Base-by-base conservation (phyloP, 1,140 invertebrate species). In the Pararge aegeria region DNA sequence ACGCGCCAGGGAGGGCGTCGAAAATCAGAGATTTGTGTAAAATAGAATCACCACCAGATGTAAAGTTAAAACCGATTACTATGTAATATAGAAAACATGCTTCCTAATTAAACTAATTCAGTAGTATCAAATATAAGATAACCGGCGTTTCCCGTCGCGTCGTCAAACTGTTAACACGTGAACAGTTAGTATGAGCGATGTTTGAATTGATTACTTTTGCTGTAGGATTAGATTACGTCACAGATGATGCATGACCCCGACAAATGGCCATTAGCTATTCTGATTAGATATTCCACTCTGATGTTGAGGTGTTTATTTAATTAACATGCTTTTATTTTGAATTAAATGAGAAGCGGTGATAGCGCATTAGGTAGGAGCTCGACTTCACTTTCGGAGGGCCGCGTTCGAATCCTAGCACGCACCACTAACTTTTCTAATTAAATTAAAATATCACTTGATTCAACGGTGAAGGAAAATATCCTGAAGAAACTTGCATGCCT, bases 81-180 rank as follows among this genome's bases (percentile, higher is more conserved):
- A n/a, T n/a, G n/a, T n/a, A 24, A 2, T 4, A 24, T 9, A 5
- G 0, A n/a, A 24, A 24, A 49, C 5, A 24, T 16, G 15, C 40
- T n/a, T 10, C 40, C 29, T 49, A 38, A 49, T 40, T 50, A 49
- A 18, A 21, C 21, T 55, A 42, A 44, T 55, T 30, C 38, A 42
- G 37, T 15, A 38, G 21, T 10, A 52, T 52, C 50, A 52, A 30
- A 20, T 18, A 29, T 55, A 16, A 27, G 40, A 55, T 55, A 55
- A 20, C n/a, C 16, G 24, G 18, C 13, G 42, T 15, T 16, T 18
- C 18, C 30, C 16, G 20, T 27, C 34, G 20, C 29, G 15, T 42
- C 20, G 46, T 50, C 30, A 40, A 40, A 20, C 18, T 40, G 55
- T 38, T 16, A 42, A 42, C 38, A 42, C 16, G 13, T 42, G 16